Evolutionary conservation across 2,797 vertebrate genomes (phyloP), one percentile per base, ranked within the genome.

Genomic region (Aythya fuligula): DNA sequence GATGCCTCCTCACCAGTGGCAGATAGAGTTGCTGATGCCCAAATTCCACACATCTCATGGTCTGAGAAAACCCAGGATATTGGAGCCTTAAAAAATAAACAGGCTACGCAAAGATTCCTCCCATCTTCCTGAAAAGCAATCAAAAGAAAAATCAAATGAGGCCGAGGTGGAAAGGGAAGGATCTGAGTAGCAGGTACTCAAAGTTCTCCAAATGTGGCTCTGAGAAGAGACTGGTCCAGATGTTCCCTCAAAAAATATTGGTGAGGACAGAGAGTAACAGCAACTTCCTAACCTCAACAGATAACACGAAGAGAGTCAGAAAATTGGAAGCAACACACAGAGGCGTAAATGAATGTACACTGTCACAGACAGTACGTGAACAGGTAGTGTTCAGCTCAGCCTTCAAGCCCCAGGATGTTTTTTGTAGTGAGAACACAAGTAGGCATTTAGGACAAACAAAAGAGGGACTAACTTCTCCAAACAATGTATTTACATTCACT

Each of bases 11-110:
- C 39, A 53, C 14, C 64, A 64, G 32, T 18, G 18, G 25, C 47
- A 87, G 32, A 70, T 3, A 70, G 34, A 12, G 13, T 74, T 53
- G 30, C 57, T 47, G 24, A 89, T 39, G 24, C n/a, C 36, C n/a
- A 81, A 89, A 85, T 5, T 49, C 71, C 19, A 14, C 22, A 18
- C 1, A 1, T 61, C 60, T 27, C 30, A 13, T 2, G 84, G 30
- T 58, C 28, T 45, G 21, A 53, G 20, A 69, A 51, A 80, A 54
- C 61, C 60, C 3, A 2, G 16, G 18, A 64, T 20, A 43, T 3
- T 98, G 98, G 15, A 99, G 96, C 54, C 98, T 98, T 99, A 96
- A 47, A 13, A 41, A 43, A 2, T 14, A 30, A 58, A 32, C 6
- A n/a, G 17, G 27, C 58, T 71, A 39, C 1, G 6, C 24, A 72